Evolutionary conservation across 2,888 invertebrate genomes (phyloP), one percentile per base, ranked within the genome.

Genomic region (Hirtodrosophila histrioides): DNA sequence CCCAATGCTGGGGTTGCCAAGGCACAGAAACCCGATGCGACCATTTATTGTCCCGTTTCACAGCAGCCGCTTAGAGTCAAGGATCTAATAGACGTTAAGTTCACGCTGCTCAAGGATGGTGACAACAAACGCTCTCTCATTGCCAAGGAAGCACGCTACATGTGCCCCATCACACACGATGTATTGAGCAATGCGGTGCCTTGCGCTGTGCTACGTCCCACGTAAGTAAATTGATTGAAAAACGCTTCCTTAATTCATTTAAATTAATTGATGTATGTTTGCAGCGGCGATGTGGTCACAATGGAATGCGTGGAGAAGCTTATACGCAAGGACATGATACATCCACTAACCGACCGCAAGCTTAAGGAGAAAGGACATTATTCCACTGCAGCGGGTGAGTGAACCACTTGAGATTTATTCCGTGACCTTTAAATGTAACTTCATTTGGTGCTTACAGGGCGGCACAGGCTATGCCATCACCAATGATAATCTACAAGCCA

Each of bases 101-200:
- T 99, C 93, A 98, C 97, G 0, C 92, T 95, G 65, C 95, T 98
- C 0, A 96, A 96, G 68, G 98, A 97, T 91, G 96, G 97, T 0
- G 96, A 96, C 89, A 96, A 95, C 75, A 97, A 96, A 80, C 95
- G 95, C 80, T 95, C 97, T 1, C 92, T 98, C 31, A 97, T 98
- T 75, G 94, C 95, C 0, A 97, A 97, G 91, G 95, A 97, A 90
- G 97, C 96, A 74, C 94, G 99, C 79, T 99, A 98, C 90, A 98
- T 98, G 95, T 99, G 99, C 91, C 97, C 99, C 1, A 96, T 99
- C 0, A 99, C 99, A 1, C 97, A 98, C 91, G 99, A 99, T 92
- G 95, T 98, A 66, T 93, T 99, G 35, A 96, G 97, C 72, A 99
- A 99, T 93, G 96, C 98, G 6, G 95, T 98, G 2, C 98, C 98